Evolutionary conservation across 2,888 invertebrate genomes (phyloP).

Genomic region (Morinoia aosen): DNA sequence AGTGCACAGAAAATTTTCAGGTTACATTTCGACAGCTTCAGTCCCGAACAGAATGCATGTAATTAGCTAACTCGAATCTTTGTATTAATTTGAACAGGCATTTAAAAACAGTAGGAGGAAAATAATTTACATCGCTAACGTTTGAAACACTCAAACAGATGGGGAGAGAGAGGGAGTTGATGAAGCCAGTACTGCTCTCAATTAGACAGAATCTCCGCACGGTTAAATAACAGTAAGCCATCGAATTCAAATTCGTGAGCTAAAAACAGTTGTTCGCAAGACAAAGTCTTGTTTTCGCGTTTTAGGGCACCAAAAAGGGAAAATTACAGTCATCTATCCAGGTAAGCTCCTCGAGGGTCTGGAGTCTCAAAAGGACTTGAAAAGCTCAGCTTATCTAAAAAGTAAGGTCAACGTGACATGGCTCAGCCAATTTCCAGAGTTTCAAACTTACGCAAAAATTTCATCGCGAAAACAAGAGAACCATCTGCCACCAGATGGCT

Average conservation of each 20-base stretch:
- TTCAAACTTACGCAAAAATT: constrained; percentile 12
- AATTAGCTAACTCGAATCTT: background rate
- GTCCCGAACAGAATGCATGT: background rate
- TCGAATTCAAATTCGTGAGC: background rate
- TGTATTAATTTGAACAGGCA: background rate
- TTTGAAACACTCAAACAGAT: background rate
- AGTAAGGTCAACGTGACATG: background rate
- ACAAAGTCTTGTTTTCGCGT: background rate
- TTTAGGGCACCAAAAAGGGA: background rate
- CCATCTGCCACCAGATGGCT: constrained; percentile 24
- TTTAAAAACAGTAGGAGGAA: too few relatives aligned
- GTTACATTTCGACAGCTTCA: background rate
- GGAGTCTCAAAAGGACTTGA: background rate
- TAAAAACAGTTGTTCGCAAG: background rate
- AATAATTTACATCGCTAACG: too few relatives aligned
- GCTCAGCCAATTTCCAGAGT: background rate
- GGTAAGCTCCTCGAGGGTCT: background rate
- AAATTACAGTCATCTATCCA: constrained; percentile 10
- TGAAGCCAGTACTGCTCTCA: background rate
- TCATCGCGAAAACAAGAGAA: constrained; percentile 9
- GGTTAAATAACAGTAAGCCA: background rate
- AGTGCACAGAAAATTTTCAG: too few relatives aligned
- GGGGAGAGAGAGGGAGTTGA: background rate
- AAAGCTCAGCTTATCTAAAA: background rate
- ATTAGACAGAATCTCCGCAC: background rate